phyloP scores from a whole-genome alignment of 2,113 vertebrate species.

The Corynorhinus townsendii region DNA sequence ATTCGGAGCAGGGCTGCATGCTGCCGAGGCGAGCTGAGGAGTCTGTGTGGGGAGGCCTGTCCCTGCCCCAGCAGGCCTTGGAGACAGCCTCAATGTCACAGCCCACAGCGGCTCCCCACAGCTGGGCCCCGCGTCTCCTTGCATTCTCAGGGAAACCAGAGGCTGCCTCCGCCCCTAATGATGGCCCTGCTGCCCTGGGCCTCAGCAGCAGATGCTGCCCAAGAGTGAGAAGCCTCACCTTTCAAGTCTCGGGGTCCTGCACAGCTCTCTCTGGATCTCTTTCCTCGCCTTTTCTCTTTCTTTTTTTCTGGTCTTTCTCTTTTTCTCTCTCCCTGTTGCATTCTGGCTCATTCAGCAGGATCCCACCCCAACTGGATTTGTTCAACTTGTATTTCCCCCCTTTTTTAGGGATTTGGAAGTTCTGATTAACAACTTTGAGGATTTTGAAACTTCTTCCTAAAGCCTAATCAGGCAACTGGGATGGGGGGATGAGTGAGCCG shows the following conservation, averaged over 20 bases:
- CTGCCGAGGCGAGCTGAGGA: slow-evolving; percentile 71
- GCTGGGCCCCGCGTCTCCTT: slow-evolving; percentile 66
- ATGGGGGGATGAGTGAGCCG: accelerated
- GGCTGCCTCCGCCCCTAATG: slow-evolving; percentile 76
- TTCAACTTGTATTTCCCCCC: not conserved
- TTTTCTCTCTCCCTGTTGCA: not conserved
- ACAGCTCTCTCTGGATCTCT: not conserved
- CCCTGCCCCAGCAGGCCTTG: slow-evolving; percentile 71
- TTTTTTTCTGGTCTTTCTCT: not conserved
- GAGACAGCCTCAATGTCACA: slow-evolving; percentile 70
- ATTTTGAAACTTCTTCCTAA: slow-evolving; percentile 1
- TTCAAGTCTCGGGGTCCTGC: not conserved
- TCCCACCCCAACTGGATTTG: slow-evolving; percentile 24
- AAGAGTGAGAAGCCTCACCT: not conserved
- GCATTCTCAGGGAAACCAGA: slow-evolving; percentile 73
- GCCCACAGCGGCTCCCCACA: slow-evolving; percentile 64
- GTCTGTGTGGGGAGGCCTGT: slow-evolving; percentile 69
- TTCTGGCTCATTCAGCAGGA: not conserved
- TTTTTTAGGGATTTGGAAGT: not conserved
- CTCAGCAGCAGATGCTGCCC: not conserved
- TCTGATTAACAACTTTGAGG: not conserved
- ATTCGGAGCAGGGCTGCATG: slow-evolving; percentile 80
- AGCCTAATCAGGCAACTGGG: not conserved
- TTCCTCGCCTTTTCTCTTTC: not conserved
- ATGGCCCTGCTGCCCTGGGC: slow-evolving; percentile 24